Evolutionary conservation across 2,888 invertebrate genomes (phyloP).

Genomic region (Drosophila quinaria): DNA sequence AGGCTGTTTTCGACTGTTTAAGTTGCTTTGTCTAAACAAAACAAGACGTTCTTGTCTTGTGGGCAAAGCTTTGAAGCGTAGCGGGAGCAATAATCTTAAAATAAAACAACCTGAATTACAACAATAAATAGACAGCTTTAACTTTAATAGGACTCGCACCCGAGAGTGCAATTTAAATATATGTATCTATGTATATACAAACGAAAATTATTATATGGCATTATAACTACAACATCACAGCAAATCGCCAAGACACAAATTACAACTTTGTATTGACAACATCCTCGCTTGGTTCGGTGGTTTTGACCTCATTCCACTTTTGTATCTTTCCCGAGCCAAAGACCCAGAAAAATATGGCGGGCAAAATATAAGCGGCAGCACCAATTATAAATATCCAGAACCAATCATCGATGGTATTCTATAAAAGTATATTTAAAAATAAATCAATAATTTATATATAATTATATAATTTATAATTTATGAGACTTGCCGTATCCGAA

Average conservation of each 20-base stretch:
- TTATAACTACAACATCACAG: constrained; percentile 74
- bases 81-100: constrained; percentile 9
- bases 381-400: constrained; percentile 91
- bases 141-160: constrained; percentile 71
- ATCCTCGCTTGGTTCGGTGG: constrained; percentile 82
- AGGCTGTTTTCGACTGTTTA: constrained; percentile 41
- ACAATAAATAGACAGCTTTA: constrained; percentile 73
- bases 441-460: background rate
- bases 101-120: constrained; percentile 25
- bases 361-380: constrained; percentile 89
- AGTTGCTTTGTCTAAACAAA: constrained; percentile 11
- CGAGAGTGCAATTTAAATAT: constrained; percentile 22
- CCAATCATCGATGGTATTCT: constrained; percentile 93
- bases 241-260: constrained; percentile 48
- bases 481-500: constrained; percentile 64
- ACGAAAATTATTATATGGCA: constrained; percentile 60
- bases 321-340: constrained; percentile 91
- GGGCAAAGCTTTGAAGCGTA: constrained; percentile 2
- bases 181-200: constrained; percentile 28
- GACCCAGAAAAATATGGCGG: constrained; percentile 89
- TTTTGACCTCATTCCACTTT: constrained; percentile 88
- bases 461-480: background rate
- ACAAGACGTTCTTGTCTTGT: constrained; percentile 21
- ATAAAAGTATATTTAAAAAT: constrained; percentile 59
- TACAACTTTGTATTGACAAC: constrained; percentile 82